phyloP scores from a whole-genome alignment of 2,888 invertebrate species.

The Phytoseiulus persimilis region DNA sequence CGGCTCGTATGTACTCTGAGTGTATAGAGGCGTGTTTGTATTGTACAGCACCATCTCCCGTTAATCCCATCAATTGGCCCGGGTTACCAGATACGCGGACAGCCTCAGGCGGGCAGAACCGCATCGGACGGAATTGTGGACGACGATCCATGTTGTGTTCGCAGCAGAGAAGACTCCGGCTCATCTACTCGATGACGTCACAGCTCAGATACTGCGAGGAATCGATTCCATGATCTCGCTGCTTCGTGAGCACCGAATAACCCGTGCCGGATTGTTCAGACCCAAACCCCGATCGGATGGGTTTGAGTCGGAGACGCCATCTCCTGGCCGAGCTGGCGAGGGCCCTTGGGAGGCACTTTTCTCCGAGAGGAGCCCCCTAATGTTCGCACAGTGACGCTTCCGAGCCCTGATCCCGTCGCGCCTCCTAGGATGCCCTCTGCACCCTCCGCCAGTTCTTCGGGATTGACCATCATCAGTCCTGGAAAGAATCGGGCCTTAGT shows the following conservation, averaged over 20 bases:
- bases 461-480: conserved; percentile 33
- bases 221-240: background rate
- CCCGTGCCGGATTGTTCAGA: background rate
- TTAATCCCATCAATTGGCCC: background rate
- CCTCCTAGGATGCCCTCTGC: conserved; percentile 36
- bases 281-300: conserved; percentile 33
- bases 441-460: conserved; percentile 32
- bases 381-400: background rate
- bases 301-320: conserved; percentile 31
- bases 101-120: background rate
- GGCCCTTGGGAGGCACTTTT: conserved; percentile 33
- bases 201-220: background rate
- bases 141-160: background rate
- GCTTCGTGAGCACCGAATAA: background rate
- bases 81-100: background rate
- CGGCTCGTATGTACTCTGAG: background rate
- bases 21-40: background rate
- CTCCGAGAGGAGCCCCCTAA: conserved; percentile 26
- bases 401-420: background rate
- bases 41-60: background rate
- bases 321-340: conserved; percentile 38
- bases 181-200: background rate
- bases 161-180: background rate
- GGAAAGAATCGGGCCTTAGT: background rate
- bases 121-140: background rate